Percentiles rank a stretch among this genome's conserved stretches.
Conservation (phyloP, 2,888 invertebrate species). For the Mamestra brassicae region DNA sequence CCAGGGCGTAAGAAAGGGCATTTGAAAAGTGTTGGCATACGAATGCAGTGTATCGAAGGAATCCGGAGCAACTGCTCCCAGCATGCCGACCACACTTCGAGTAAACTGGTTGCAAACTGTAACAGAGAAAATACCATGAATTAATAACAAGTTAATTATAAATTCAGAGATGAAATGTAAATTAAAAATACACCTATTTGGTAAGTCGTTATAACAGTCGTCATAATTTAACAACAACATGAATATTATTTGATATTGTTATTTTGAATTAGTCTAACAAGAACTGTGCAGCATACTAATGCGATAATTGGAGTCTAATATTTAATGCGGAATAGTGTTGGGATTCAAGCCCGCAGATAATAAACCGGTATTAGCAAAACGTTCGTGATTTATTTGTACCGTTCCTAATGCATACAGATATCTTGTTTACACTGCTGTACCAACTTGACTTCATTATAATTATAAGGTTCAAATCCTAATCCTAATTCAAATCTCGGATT, state of each 20-base stretch:
- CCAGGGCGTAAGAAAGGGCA: conserved; percentile 98
- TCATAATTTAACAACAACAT: conserved; percentile 45
- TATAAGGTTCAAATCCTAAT: not conserved
- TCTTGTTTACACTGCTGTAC: conserved; percentile 41
- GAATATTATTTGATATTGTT: conserved; percentile 61
- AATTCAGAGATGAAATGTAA: not conserved
- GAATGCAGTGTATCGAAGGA: conserved; percentile 98
- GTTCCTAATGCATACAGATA: conserved; percentile 69
- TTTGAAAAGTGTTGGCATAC: conserved; percentile 97
- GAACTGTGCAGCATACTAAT: conserved; percentile 71
- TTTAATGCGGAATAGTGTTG: conserved; percentile 65
- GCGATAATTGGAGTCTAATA: conserved; percentile 65
- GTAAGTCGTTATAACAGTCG: conserved; percentile 3
- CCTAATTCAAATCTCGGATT: not conserved
- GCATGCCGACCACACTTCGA: conserved; percentile 96
- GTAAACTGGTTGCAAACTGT: conserved; percentile 97
- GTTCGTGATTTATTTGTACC: conserved; percentile 70
- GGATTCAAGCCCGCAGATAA: conserved; percentile 62
- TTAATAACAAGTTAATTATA: not conserved
- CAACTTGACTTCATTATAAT: conserved; percentile 3
- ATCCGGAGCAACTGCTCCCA: conserved; percentile 97
- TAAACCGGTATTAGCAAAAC: conserved; percentile 74
- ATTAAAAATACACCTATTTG: not conserved
- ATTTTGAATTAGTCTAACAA: conserved; percentile 68
- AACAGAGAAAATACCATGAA: conserved; percentile 39